phyloP scores from a whole-genome alignment of 2,888 invertebrate genomes.

The Cyclophora punctaria region DNA sequence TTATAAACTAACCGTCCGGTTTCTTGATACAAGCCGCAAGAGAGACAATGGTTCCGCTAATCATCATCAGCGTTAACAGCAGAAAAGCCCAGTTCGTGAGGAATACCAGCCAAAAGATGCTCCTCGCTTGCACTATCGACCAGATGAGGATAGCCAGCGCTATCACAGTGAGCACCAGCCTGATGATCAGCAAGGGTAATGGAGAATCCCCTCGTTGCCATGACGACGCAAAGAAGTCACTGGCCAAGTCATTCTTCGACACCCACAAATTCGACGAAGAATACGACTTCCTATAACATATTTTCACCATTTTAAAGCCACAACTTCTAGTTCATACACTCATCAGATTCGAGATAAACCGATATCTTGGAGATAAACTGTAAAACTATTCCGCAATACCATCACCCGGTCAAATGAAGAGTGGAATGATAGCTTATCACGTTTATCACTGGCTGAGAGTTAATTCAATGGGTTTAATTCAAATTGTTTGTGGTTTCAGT shows the following conservation, averaged over 20 bases:
- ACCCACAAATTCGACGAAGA: slow-evolving; percentile 55
- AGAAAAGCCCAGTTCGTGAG: slow-evolving; percentile 66
- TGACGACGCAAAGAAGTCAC: slow-evolving; percentile 60
- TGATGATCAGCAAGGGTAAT: slow-evolving; percentile 45
- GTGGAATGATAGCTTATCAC: slow-evolving; percentile 23
- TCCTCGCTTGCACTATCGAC: slow-evolving; percentile 38
- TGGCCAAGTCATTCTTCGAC: slow-evolving; percentile 44
- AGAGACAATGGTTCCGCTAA: slow-evolving; percentile 46
- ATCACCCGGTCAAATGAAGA: slow-evolving; percentile 17
- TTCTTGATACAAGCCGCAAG: slow-evolving; percentile 29
- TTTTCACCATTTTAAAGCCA: slow-evolving; percentile 55
- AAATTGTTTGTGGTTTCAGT: too few species aligned
- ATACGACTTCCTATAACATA: slow-evolving; percentile 43
- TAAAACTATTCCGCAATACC: slow-evolving; percentile 19
- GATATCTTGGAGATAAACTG: slow-evolving; percentile 13
- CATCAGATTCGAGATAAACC: slow-evolving; percentile 14
- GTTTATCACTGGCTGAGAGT: slow-evolving; percentile 23
- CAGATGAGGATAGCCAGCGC: slow-evolving; percentile 45
- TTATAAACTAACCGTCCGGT: slow-evolving; percentile 35
- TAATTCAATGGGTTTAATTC: too few species aligned
- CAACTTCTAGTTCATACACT: slow-evolving; percentile 2
- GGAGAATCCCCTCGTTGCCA: slow-evolving; percentile 62
- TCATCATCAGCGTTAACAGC: slow-evolving; percentile 35
- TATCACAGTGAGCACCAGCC: slow-evolving; percentile 35
- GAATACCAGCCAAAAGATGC: slow-evolving; percentile 47